Evolutionary conservation across 2,113 vertebrate species (phyloP).

Genomic region (Geothlypis trichas): DNA sequence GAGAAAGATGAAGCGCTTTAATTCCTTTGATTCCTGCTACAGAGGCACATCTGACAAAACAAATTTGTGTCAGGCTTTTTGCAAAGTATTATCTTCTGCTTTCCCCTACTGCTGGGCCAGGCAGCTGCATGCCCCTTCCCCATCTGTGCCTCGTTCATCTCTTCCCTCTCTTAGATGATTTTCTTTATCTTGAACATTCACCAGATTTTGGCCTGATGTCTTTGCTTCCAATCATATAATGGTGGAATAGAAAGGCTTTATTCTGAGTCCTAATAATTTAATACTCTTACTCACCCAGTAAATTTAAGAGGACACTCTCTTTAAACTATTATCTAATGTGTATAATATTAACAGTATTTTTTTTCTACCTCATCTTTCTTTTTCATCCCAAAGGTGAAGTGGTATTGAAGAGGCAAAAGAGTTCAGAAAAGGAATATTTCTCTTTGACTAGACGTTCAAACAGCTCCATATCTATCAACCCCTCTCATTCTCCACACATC

Average conservation of each 20-base stretch:
- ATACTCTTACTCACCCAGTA: not conserved
- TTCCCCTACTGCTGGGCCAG: not conserved
- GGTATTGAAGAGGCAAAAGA: not conserved
- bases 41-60: conserved; percentile 5
- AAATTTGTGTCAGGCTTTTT: not conserved
- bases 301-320: not conserved
- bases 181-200: not conserved
- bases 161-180: not conserved
- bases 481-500: not conserved
- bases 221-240: not conserved
- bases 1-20: not conserved
- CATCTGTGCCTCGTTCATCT: not conserved
- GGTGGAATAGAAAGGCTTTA: not conserved
- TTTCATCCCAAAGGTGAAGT: not conserved
- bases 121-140: not conserved
- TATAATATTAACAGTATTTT: not conserved
- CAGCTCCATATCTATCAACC: not conserved
- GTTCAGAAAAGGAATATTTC: not conserved
- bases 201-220: not conserved
- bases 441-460: not conserved
- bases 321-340: not conserved
- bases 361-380: not conserved
- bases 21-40: conserved; percentile 1
- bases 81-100: not conserved
- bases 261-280: not conserved